Evolutionary conservation across 2,888 invertebrate species (phyloP).

Genomic region (Spodoptera littoralis): DNA sequence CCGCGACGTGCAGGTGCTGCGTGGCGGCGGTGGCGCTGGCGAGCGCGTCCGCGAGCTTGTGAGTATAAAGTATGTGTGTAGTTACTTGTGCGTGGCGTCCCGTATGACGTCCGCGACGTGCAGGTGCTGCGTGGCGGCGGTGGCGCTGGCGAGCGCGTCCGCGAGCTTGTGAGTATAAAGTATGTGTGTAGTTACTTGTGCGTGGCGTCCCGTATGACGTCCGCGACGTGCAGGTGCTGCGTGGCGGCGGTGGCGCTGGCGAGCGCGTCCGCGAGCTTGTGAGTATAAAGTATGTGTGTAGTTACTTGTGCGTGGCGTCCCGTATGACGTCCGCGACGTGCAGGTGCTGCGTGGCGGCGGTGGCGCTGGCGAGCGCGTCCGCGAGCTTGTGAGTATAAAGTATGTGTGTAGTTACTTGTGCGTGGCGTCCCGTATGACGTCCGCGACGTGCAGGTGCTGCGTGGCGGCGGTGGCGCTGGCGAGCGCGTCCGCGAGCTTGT

Average conservation of each 20-base stretch:
- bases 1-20: conserved; percentile 63
- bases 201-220: conserved; percentile 68
- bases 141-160: conserved; percentile 64
- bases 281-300: too few species aligned
- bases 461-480: conserved; percentile 39
- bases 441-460: conserved; percentile 63
- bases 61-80: too few species aligned
- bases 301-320: conserved; percentile 74
- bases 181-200: conserved; percentile 67
- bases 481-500: conserved; percentile 72
- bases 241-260: conserved; percentile 39
- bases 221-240: conserved; percentile 63
- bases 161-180: conserved; percentile 45
- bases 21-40: conserved; percentile 39
- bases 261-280: conserved; percentile 72
- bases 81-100: conserved; percentile 74
- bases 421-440: conserved; percentile 68
- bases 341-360: conserved; percentile 50
- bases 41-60: conserved; percentile 72
- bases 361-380: conserved; percentile 64
- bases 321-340: conserved; percentile 66
- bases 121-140: conserved; percentile 50
- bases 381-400: conserved; percentile 45
- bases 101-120: conserved; percentile 66
- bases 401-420: conserved; percentile 67